Evolutionary conservation across 1,140 invertebrate species (phyloP).

Genomic region (Schlechtendalia chinensis): DNA sequence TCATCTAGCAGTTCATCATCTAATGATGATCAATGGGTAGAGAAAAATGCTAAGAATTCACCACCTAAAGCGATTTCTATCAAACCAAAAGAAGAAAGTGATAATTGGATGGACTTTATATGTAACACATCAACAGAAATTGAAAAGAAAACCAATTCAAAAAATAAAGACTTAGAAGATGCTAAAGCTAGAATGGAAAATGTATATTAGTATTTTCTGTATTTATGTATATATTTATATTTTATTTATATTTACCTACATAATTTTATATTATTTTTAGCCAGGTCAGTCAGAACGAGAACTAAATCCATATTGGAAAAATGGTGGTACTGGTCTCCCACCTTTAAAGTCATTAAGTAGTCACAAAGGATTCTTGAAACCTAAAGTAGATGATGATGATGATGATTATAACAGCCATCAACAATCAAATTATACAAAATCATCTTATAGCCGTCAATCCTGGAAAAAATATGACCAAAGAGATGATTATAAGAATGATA

Average conservation of each 20-base stretch:
- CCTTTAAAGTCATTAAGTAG: conserved; percentile 58
- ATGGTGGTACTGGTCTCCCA: conserved; percentile 74
- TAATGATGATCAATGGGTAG: conserved; percentile 46
- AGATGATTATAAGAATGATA: not conserved
- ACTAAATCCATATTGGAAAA: conserved; percentile 91
- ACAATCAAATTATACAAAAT: not conserved
- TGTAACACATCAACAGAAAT: conserved; percentile 31
- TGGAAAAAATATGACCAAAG: conserved; percentile 32
- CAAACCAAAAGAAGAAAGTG: conserved; percentile 4
- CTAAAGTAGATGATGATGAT: conserved; percentile 57
- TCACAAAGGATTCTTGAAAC: conserved; percentile 60
- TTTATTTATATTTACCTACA: not conserved
- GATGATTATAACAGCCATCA: conserved; percentile 39
- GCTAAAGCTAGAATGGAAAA: conserved; percentile 39
- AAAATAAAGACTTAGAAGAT: conserved; percentile 24
- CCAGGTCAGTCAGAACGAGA: conserved; percentile 72
- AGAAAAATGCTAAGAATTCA: conserved; percentile 13
- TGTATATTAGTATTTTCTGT: conserved; percentile 1
- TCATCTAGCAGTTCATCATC: conserved; percentile 23
- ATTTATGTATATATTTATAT: too few relatives aligned
- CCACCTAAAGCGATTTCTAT: not conserved
- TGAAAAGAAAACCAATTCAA: conserved; percentile 22
- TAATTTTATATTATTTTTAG: conserved; percentile 55
- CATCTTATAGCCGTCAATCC: conserved; percentile 13
- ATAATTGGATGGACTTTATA: conserved; percentile 47